Conservation (phyloP, 35 echinoderm and acorn worm genomes). For the Ophiothrix spiculata region DNA sequence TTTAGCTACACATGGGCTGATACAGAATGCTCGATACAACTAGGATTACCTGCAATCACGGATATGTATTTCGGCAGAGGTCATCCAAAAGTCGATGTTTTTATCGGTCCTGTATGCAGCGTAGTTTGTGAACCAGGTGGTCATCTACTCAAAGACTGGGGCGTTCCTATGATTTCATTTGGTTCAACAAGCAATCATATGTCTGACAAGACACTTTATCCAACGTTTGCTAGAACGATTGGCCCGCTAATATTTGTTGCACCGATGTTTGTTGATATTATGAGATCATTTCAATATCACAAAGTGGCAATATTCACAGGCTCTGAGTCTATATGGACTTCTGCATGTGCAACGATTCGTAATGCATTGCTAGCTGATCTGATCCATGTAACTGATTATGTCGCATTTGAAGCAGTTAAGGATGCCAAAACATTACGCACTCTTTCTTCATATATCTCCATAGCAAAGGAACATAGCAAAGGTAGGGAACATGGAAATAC, state of each 20-base stretch:
- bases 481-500: no score
- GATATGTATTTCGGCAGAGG: conserved; percentile 41
- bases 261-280: conserved; percentile 23
- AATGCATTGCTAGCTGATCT: neutral
- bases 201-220: conserved; percentile 58
- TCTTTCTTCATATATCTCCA: neutral
- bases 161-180: conserved; percentile 68
- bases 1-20: conserved; percentile 60
- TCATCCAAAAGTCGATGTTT: conserved; percentile 52
- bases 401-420: neutral
- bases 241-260: conserved; percentile 4
- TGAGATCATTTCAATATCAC: conserved; percentile 17
- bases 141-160: conserved; percentile 58
- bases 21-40: conserved; percentile 43
- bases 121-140: conserved; percentile 77
- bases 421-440: neutral
- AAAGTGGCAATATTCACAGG: conserved; percentile 31
- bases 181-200: conserved; percentile 47
- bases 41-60: conserved; percentile 29
- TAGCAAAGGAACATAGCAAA: neutral
- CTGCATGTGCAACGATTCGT: neutral
- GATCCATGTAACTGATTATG: neutral
- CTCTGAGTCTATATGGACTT: conserved; percentile 23
- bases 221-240: conserved; percentile 42
- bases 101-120: conserved; percentile 70